Evolutionary conservation across 2,797 vertebrate genomes (phyloP).

Genomic region (Cynopterus sphinx): DNA sequence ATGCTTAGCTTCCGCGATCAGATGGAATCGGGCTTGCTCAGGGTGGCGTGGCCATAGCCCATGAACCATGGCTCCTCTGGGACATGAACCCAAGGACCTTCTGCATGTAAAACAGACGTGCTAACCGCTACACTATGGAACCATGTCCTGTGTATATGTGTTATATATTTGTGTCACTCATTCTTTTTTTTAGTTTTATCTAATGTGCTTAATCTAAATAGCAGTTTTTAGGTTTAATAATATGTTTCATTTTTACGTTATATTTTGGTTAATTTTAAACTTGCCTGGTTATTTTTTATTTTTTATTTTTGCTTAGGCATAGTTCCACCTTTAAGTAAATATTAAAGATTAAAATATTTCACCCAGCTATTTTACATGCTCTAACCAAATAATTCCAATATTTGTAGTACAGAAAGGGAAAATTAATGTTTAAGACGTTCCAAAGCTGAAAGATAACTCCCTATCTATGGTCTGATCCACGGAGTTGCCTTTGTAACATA

Average conservation of each 20-base stretch:
- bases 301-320: background rate
- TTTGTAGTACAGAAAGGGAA: background rate
- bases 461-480: background rate
- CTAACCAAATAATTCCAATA: background rate
- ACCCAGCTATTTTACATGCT: background rate
- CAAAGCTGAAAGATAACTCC: background rate
- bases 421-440: background rate
- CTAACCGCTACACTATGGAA: too few relatives aligned
- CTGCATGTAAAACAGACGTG: too few relatives aligned
- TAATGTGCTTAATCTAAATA: background rate
- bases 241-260: background rate
- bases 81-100: too few relatives aligned
- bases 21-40: too few relatives aligned
- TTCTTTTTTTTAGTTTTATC: background rate
- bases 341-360: background rate
- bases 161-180: background rate
- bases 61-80: too few relatives aligned
- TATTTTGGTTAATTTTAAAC: background rate
- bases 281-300: background rate
- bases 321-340: background rate
- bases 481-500: background rate
- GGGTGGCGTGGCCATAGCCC: too few relatives aligned
- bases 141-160: background rate
- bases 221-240: background rate
- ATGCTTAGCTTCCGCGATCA: too few relatives aligned